Evolutionary conservation across 2,888 invertebrate genomes (phyloP), one percentile per base, ranked within the genome.

Genomic region (Trichopria drosophilae): DNA sequence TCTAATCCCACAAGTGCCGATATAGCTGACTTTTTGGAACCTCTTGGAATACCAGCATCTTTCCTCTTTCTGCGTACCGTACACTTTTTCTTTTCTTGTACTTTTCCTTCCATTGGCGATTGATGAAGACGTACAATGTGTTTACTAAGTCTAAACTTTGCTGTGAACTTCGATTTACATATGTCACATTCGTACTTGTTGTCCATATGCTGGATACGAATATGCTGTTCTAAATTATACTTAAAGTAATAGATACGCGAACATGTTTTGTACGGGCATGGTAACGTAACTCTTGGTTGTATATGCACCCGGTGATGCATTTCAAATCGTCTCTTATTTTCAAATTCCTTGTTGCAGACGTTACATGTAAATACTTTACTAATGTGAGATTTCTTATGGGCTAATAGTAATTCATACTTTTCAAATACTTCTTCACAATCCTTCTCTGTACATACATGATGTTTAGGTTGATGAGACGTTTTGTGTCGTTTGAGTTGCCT

Each of bases 171-270:
- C 10, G 15, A 3, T 13, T 59, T 54, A 19, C 71, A 72, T 20
- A 64, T 54, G 18, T 71, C 68, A 16, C 71, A 72, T 2, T 56
- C 41, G 22, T 79, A 80, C 29, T 70, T 79, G 4, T 76, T 60
- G 2, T 78, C 78, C 13, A 78, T 65, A 62, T 85, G 85, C 24
- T 74, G 77, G 2, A 72, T 71, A 46, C 74, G 59, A 47, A 83
- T 75, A 57, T 85, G 85, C 45, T 79, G 77, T 2, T 75, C 77
- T 15, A 85, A 73, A 73, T 83, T 84, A 31, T 76, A 78, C 57
- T 79, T 79, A 53, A 78, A 79, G 4, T 76, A 72, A 66, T 83
- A 85, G 46, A 70, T 68, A 37, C 80, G 78, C 2, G 59, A 43
- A 57, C 80, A 80, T 1, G 65, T 68, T 1, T 74, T 68, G 26